Evolutionary conservation across 1,140 invertebrate species (phyloP).

Genomic region (Oncopodura yosiiana): DNA sequence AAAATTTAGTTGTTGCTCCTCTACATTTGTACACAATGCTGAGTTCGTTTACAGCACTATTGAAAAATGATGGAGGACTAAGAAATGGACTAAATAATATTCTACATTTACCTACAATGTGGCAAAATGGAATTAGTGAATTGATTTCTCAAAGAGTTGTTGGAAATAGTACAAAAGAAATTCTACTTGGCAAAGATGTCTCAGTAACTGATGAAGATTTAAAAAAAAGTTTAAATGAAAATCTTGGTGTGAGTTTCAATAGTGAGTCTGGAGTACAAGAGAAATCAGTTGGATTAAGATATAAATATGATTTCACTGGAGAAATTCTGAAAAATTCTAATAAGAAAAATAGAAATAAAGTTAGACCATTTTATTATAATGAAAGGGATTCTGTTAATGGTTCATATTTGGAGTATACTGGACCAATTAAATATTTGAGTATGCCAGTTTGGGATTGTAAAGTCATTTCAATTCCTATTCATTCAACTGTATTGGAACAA

Average conservation of each 20-base stretch:
- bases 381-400: slow-evolving; percentile 27
- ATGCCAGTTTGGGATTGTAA: slow-evolving; percentile 29
- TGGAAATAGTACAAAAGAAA: too few relatives aligned
- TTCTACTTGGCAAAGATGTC: too few relatives aligned
- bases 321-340: too few relatives aligned
- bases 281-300: too few relatives aligned
- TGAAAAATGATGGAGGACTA: background rate
- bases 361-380: slow-evolving; percentile 23
- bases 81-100: slow-evolving; percentile 9
- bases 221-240: too few relatives aligned
- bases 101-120: slow-evolving; percentile 19
- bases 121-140: slow-evolving; percentile 13
- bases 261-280: too few relatives aligned
- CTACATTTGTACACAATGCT: slow-evolving; percentile 10
- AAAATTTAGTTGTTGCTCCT: slow-evolving; percentile 11
- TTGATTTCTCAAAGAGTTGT: too few relatives aligned
- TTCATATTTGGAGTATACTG: slow-evolving; percentile 17
- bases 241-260: too few relatives aligned
- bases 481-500: background rate
- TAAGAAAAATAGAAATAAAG: slow-evolving; percentile 2
- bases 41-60: slow-evolving; percentile 1
- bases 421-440: slow-evolving; percentile 22
- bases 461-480: slow-evolving; percentile 20
- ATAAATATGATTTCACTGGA: too few relatives aligned
- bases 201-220: too few relatives aligned